Evolutionary conservation across 2,113 vertebrate genomes (phyloP).

Genomic region (Scartelaos histophorus): DNA sequence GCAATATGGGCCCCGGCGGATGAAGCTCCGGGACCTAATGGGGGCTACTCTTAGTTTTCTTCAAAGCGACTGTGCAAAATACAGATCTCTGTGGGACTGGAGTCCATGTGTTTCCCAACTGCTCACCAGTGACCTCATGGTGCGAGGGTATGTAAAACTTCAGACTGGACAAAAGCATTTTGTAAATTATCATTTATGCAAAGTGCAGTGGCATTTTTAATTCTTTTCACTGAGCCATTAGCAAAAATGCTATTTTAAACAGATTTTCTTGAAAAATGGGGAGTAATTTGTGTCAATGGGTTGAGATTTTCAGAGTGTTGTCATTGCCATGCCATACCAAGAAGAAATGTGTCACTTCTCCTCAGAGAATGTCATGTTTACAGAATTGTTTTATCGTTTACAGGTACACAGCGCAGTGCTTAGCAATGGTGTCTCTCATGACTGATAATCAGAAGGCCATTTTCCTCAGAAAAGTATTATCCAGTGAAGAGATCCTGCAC

Average conservation of each 20-base stretch:
- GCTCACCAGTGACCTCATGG: slow-evolving; percentile 91
- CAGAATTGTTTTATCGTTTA: slow-evolving; percentile 16
- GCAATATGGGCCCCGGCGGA: slow-evolving; percentile 88
- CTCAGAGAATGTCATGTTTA: not conserved
- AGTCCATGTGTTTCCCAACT: slow-evolving; percentile 94
- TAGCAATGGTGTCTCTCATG: slow-evolving; percentile 92
- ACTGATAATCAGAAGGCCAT: slow-evolving; percentile 92
- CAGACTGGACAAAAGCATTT: not conserved
- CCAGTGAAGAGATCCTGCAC: slow-evolving; percentile 87
- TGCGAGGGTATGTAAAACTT: slow-evolving; percentile 84
- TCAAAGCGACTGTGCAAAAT: slow-evolving; percentile 84
- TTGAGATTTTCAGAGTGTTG: not conserved
- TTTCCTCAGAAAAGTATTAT: slow-evolving; percentile 91
- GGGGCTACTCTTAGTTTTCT: slow-evolving; percentile 91
- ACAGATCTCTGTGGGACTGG: slow-evolving; percentile 93
- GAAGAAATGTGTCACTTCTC: not conserved
- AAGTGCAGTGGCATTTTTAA: not conserved
- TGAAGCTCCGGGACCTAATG: slow-evolving; percentile 97
- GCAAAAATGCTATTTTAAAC: not conserved
- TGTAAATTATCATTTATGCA: not conserved
- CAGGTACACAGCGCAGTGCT: slow-evolving; percentile 94
- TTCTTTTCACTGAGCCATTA: not conserved
- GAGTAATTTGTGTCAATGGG: too few relatives aligned
- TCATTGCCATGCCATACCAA: too few relatives aligned
- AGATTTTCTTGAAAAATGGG: not conserved